phyloP scores from a whole-genome alignment of 2,888 invertebrate species.

The Laothoe populi region DNA sequence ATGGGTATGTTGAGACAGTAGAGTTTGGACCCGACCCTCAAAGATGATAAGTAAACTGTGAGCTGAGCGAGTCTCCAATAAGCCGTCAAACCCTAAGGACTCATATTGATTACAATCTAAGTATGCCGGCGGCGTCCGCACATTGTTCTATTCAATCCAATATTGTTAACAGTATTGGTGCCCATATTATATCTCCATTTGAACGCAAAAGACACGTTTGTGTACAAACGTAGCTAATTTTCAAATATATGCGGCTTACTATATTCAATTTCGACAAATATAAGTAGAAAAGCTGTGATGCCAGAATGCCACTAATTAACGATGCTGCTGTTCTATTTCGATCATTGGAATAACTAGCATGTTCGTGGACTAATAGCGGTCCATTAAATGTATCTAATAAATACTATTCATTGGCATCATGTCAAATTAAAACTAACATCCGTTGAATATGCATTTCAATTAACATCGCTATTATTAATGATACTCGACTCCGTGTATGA shows the following conservation, averaged over 20 bases:
- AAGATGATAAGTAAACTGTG: slow-evolving; percentile 35
- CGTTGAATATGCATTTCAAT: not conserved
- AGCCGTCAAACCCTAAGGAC: slow-evolving; percentile 34
- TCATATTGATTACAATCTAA: slow-evolving; percentile 44
- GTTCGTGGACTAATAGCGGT: not conserved
- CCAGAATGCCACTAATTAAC: not conserved
- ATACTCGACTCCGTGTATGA: too few relatives aligned
- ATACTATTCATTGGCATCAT: not conserved
- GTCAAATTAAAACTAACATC: slow-evolving; percentile 4
- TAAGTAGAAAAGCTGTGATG: not conserved
- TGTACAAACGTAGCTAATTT: not conserved
- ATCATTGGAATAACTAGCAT: not conserved
- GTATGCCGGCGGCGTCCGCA: slow-evolving; percentile 38
- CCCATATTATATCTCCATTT: slow-evolving; percentile 34
- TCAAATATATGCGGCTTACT: not conserved
- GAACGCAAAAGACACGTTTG: slow-evolving; percentile 10
- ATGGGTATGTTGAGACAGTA: slow-evolving; percentile 24
- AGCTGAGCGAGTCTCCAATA: slow-evolving; percentile 36
- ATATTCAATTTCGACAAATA: not conserved
- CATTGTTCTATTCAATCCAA: slow-evolving; percentile 41
- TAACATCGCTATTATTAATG: too few relatives aligned
- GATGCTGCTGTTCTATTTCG: not conserved
- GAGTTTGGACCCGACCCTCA: slow-evolving; percentile 27
- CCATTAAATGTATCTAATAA: not conserved
- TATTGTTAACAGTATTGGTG: slow-evolving; percentile 40